Evolutionary conservation across 2,797 vertebrate species (phyloP), one percentile per base, ranked within the genome.

Genomic region (Hippopotamyrus pictus): DNA sequence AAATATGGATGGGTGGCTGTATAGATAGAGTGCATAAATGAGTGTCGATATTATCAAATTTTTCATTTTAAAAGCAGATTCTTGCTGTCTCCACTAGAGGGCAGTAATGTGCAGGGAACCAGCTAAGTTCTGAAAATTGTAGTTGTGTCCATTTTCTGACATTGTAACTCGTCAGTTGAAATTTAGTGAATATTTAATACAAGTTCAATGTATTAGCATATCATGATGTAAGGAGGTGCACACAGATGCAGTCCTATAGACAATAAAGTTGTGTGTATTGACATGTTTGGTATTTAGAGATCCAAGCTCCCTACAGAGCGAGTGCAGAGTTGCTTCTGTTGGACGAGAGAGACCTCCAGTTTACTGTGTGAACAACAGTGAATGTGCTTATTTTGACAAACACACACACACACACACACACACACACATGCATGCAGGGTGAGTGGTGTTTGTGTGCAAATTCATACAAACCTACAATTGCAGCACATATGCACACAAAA

Each of bases 61-160:
- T 85, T 85, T 85, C 83, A 44, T 53, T 85, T 85, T 14, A 86
- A 57, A 54, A 22, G 50, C 51, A 29, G 8, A 5, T 57, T 11
- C 22, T 8, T 29, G 7, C 14, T 86, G 14, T 57, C 1, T 86
- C 25, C 95, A 93, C 92, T 92, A 94, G 95, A 92, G 93, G 94
- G 92, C 92, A 92, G 25, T 90, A 86, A 91, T 76, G 92, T 90
- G 92, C 91, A 89, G 86, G 57, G 25, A 90, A 88, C 90, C 57
- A 11, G 88, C 82, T 89, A 19, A 37, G 1, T 41, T 54, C 51
- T 44, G 17, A 79, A 79, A n/a, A 46, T 6, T 19, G 9, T 84
- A 14, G 37, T 14, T 84, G 8, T 22, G 48, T 50, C 11, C 46
- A 48, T 86, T 29, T 59, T 41, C 53, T 86, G 17, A 48, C 19